Evolutionary conservation across 2,888 invertebrate genomes (phyloP), one percentile per base, ranked within the genome.

Genomic region (Drepanosiphum platanoidis): DNA sequence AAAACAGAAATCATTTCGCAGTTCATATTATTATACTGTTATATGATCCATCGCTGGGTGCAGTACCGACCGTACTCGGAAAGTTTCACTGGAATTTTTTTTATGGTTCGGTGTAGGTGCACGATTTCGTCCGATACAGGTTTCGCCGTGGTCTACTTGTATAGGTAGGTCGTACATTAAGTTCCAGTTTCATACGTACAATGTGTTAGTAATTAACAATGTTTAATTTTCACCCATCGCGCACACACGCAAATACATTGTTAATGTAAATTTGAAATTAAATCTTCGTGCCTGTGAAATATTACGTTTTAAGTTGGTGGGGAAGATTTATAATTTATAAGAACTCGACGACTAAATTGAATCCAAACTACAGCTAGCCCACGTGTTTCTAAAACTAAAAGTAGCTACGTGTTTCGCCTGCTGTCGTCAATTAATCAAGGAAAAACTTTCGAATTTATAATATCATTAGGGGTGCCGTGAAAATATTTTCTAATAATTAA

Each of bases 361-460:
- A 72, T 46, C 39, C 30, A 18, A 46, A 42, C 9, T 22, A 46
- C 22, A 52, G 18, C 52, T 52, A 18, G 61, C 11, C 61, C 61
- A 61, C 27, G 61, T 61, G 27, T 61, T n/a, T 22, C 18, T 15
- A 30, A n/a, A 30, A 42, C n/a, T 42, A 42, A 8, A 42, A 4
- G 7, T 42, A 11, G 18, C 3, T 68, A 42, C 27, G 72, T 30
- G 30, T 42, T 39, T 3, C 39, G 27, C 13, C 27, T 30, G 30
- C 15, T 18, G 39, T 30, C 30, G 18, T 72, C 30, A 42, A 72
- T 18, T 42, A 72, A 30, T 72, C 1, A 27, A 18, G 15, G 27
- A 42, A 72, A 30, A 42, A 71, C 71, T 71, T 42, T 72, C 18
- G 42, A 72, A 42, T 72, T 42, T 9, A 18, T 72, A 30, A 72